Evolutionary conservation across 2,888 invertebrate species (phyloP).

Genomic region (Tethea ocularis): DNA sequence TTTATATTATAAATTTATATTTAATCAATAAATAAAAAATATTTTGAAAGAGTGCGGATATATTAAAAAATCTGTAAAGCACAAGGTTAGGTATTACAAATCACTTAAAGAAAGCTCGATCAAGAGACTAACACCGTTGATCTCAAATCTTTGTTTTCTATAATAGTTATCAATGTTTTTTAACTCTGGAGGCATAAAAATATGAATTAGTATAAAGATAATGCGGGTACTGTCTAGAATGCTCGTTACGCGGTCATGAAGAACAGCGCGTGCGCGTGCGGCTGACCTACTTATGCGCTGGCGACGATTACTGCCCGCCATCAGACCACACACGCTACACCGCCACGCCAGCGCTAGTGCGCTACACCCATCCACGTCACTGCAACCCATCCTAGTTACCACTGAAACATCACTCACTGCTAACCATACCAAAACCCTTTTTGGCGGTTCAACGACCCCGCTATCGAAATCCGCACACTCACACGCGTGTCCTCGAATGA

Average conservation of each 20-base stretch:
- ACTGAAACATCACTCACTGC: conserved; percentile 66
- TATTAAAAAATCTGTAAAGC: background rate
- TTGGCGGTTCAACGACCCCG: conserved; percentile 77
- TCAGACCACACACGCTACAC: conserved; percentile 57
- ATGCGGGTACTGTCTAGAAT: conserved; percentile 33
- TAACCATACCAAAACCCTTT: conserved; percentile 76
- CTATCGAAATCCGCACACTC: conserved; percentile 83
- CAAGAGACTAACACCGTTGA: background rate
- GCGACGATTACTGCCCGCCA: conserved; percentile 57
- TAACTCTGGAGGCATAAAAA: background rate
- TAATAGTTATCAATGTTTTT: background rate
- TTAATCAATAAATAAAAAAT: background rate
- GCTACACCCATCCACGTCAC: conserved; percentile 44
- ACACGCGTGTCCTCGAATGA: conserved; percentile 69
- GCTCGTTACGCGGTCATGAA: conserved; percentile 55
- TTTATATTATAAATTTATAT: background rate
- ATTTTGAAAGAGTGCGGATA: background rate
- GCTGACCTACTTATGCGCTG: conserved; percentile 73
- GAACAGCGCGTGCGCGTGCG: conserved; percentile 69
- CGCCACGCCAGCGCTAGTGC: conserved; percentile 37
- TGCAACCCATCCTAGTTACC: conserved; percentile 31
- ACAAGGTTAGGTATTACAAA: conserved; percentile 1
- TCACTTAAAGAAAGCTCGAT: background rate
- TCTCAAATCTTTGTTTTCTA: background rate
- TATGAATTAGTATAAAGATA: conserved; percentile 31